Conservation (phyloP, 2,113 vertebrate species). For the Seriola quinqueradiata region DNA sequence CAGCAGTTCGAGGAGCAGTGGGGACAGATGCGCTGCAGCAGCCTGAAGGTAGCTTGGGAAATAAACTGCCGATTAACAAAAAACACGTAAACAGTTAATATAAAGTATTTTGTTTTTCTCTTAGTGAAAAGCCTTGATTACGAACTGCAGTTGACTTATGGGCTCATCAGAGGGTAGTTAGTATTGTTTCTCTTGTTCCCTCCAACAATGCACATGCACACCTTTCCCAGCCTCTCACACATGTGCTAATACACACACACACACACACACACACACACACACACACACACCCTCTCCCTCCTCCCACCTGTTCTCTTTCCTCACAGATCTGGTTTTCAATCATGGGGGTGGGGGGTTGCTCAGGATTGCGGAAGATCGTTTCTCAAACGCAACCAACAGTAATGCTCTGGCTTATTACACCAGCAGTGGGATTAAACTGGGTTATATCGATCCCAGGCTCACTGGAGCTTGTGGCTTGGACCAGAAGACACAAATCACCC, state of each 20-base stretch:
- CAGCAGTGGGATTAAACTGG: conserved; percentile 55
- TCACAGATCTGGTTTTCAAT: conserved; percentile 52
- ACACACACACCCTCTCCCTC: neutral
- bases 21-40: neutral
- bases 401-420: conserved; percentile 61
- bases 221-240: neutral
- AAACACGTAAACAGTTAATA: neutral
- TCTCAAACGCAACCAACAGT: conserved; percentile 32
- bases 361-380: conserved; percentile 19
- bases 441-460: conserved; percentile 61
- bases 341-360: neutral
- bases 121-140: neutral
- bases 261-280: neutral
- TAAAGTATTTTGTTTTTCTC: neutral
- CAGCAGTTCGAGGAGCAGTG: neutral
- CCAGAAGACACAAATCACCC: conserved; percentile 25
- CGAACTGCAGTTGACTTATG: neutral
- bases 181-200: neutral
- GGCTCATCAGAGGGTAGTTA: neutral
- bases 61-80: neutral
- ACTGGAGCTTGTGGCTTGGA: conserved; percentile 44
- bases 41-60: neutral
- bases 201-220: neutral
- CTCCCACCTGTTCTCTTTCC: conserved; percentile 17
- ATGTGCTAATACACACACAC: neutral